phyloP scores from a whole-genome alignment of 2,113 vertebrate genomes.

The Notarius lentiginosus region DNA sequence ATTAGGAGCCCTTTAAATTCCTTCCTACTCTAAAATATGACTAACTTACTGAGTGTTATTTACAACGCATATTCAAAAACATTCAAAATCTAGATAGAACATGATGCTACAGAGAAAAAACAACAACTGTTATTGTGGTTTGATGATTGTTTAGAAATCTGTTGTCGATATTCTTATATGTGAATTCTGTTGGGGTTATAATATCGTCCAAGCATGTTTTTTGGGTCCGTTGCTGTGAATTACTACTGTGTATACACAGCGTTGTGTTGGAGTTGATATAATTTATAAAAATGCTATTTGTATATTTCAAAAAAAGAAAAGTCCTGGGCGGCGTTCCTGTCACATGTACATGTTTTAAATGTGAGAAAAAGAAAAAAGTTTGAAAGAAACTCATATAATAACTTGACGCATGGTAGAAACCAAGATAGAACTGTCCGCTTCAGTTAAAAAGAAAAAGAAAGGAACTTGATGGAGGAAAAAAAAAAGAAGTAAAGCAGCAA shows the following conservation, averaged over 20 bases:
- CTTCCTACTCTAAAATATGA: background rate
- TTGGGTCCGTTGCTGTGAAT: background rate
- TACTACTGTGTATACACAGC: background rate
- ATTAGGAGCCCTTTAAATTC: background rate
- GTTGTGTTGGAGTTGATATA: background rate
- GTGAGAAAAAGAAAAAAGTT: slow-evolving; percentile 14
- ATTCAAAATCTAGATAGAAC: background rate
- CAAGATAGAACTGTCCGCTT: slow-evolving; percentile 24
- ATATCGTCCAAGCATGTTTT: background rate
- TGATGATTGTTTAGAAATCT: background rate
- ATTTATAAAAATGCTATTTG: slow-evolving; percentile 12
- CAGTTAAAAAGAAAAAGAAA: background rate
- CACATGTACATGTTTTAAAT: background rate
- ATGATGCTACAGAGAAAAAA: background rate
- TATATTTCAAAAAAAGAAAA: background rate
- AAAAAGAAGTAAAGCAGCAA: slow-evolving; percentile 4
- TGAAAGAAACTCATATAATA: slow-evolving; percentile 38
- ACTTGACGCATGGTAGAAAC: background rate
- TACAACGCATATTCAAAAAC: too few species aligned
- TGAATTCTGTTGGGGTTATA: background rate
- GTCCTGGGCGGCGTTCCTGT: background rate
- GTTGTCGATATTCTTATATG: background rate
- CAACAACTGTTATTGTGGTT: background rate
- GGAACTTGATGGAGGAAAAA: background rate
- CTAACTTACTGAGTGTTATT: background rate